Conservation (phyloP, 2,113 vertebrate species). For the Mungos mungo region DNA sequence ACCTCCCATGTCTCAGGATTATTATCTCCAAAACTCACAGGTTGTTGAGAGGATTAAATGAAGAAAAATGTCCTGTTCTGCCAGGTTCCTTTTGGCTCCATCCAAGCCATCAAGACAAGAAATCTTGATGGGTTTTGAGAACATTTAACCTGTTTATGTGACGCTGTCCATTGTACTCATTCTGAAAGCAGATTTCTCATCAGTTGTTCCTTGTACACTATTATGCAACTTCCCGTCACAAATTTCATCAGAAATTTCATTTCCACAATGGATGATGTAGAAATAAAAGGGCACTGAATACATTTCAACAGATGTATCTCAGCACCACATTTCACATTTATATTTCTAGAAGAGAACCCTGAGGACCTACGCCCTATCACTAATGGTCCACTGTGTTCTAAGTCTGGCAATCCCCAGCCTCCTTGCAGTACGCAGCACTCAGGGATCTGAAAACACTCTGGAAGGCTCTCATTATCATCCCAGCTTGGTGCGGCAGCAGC, state of each 20-base stretch:
- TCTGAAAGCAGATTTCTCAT: slow-evolving; percentile 15
- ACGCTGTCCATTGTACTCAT: background rate
- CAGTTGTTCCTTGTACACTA: background rate
- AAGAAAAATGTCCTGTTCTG: background rate
- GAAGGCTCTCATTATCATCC: background rate
- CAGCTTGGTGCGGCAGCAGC: background rate
- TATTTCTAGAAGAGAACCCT: background rate
- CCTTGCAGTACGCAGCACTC: background rate
- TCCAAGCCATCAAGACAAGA: background rate
- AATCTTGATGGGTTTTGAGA: background rate
- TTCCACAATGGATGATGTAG: background rate
- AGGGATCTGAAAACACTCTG: background rate
- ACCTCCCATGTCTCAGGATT: background rate
- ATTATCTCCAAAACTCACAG: background rate
- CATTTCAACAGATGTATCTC: background rate
- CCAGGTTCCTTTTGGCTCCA: background rate
- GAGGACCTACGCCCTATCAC: background rate
- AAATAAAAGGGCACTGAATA: background rate
- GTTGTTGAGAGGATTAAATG: background rate
- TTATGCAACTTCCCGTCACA: slow-evolving; percentile 40
- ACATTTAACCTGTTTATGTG: background rate
- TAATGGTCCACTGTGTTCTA: background rate
- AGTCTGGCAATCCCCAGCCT: background rate
- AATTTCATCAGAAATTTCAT: slow-evolving; percentile 10
- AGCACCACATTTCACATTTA: background rate